Evolutionary conservation across 2,113 vertebrate species (phyloP), one percentile per base, ranked within the genome.

Genomic region (Tor tambroides): DNA sequence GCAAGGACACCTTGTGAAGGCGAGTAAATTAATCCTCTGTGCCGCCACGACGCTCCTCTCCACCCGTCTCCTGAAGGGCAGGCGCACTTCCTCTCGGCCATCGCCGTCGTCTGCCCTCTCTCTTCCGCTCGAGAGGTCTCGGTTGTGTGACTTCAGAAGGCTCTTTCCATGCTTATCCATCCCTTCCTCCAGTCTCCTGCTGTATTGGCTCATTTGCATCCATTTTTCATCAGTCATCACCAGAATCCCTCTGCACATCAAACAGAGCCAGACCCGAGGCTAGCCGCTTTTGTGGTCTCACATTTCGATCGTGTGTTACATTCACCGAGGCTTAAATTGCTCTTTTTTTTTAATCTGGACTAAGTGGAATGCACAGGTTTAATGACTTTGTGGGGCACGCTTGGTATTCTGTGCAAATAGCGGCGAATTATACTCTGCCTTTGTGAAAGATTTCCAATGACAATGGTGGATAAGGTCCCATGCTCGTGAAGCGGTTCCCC

Each of bases 161-260:
- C 87, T 87, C 79, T 46, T 86, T 91, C 90, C 89, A 85, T 86
- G 90, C 91, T 93, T 90, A 89, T 82, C 86, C 32, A 74, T 78
- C 87, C 87, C 89, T 89, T 91, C 91, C 90, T 91, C 90, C 85
- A 23, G 38, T 65, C 32, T 56, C 65, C n/a, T 63, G 78, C 78
- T 88, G 63, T 81, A n/a, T 89, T 78, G 86, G 89, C 91, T 94
- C 87, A 89, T 94, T 95, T 92, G 93, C 91, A 93, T 94, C 91
- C 87, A 91, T 91, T 92, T 92, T 92, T 92, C 88, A 91, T 92
- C 91, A 92, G 90, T 92, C 90, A 92, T 92, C 88, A 90, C 92
- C 88, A 90, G 89, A 91, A 92, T 87, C 30, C 83, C 77, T 54
- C 79, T 41, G 49, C 51, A 74, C 77, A 51, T 85, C 78, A 92